Conservation (phyloP, 1,140 invertebrate species). For the Drosophila equinoxialis region DNA sequence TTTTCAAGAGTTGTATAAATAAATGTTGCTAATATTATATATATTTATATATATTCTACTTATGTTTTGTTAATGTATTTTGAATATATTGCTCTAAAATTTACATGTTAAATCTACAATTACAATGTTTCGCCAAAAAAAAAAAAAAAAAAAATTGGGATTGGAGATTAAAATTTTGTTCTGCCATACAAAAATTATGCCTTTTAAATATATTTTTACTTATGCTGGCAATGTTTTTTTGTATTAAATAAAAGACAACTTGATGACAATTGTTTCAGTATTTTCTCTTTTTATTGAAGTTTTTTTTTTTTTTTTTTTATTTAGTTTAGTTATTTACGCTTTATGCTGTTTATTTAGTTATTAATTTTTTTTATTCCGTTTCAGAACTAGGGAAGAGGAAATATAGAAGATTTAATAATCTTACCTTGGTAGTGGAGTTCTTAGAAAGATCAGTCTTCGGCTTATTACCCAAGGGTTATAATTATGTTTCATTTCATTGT, state of each 20-base stretch:
- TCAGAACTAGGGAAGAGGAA: slow-evolving; percentile 53
- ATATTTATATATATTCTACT: too few species aligned
- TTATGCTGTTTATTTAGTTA: slow-evolving; percentile 43
- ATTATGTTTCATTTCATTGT: background rate
- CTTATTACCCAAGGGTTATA: slow-evolving; percentile 58
- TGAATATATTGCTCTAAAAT: too few species aligned
- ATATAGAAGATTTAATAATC: slow-evolving; percentile 50
- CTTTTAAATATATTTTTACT: slow-evolving; percentile 39
- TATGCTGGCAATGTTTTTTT: slow-evolving; percentile 50
- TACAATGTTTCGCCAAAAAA: slow-evolving; percentile 41
- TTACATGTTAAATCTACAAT: background rate
- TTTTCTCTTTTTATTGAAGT: slow-evolving; percentile 75
- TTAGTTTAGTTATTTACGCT: slow-evolving; percentile 34
- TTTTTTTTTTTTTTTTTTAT: slow-evolving; percentile 27
- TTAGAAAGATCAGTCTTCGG: slow-evolving; percentile 52
- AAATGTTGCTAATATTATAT: too few species aligned
- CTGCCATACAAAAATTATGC: slow-evolving; percentile 47
- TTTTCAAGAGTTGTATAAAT: too few species aligned
- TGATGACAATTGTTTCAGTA: slow-evolving; percentile 77
- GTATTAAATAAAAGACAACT: slow-evolving; percentile 80
- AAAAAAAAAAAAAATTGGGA: background rate
- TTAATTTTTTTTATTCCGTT: slow-evolving; percentile 39
- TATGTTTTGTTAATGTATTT: too few species aligned
- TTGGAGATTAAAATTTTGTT: slow-evolving; percentile 24
- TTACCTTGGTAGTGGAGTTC: slow-evolving; percentile 63